Evolutionary conservation across 2,797 vertebrate genomes (phyloP), one percentile per base, ranked within the genome.

Genomic region (Aselliscus stoliczkanus): DNA sequence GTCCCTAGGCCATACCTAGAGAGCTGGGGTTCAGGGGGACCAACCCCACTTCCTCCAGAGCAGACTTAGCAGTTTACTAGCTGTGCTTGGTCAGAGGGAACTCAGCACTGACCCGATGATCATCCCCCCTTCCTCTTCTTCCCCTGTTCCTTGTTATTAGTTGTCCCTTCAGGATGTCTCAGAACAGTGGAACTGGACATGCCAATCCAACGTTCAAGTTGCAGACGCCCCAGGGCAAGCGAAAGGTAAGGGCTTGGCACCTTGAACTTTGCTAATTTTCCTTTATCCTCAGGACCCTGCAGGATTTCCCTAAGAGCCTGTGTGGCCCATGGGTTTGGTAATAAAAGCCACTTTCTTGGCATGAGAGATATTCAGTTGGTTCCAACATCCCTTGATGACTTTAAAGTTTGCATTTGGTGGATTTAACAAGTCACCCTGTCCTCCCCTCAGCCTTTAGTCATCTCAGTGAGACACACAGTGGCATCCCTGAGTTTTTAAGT

Each of bases 131-230:
- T 37, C 2, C 4, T 25, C 34, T 47, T 82, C 4, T 29, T 80
- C 44, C 42, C 56, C 23, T 75, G n/a, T 77, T 67, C 70, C 50
- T 93, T 7, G 0, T 88, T 94, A 31, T 21, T 90, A 98, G 98
- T 0, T 98, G 98, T 62, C 69, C 97, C 21, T 94, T 98, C 96
- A 98, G 96, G 72, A 76, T 97, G 12, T 84, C 97, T 92, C 98
- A 97, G 82, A 97, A 42, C 77, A 82, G 90, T 7, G 98, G 87
- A 92, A 97, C 94, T 7, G 98, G 98, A 10, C 98, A 99, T 0
- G 97, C 98, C 88, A 99, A 99, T 94, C 98, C 98, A 94, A 98
- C 98, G 47, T 99, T 99, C 98, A 98, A 98, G 95, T 17, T 98
- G 97, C 98, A 98, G 97, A 98, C 98, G 0, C 98, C 98, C 0